Conservation (phyloP, 2,888 invertebrate species). For the Eupithecia centaureata region DNA sequence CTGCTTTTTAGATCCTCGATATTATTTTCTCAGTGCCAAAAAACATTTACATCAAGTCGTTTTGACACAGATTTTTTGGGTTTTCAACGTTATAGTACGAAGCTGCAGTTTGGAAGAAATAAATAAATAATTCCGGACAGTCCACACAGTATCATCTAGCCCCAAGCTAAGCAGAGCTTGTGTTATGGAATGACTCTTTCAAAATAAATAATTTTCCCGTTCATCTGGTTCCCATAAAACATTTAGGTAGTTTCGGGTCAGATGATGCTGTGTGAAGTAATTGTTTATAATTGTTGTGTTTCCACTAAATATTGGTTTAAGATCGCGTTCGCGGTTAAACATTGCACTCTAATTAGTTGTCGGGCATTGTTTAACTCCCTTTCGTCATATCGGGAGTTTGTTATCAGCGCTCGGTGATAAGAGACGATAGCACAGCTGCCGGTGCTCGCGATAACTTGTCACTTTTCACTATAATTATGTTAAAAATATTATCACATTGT, state of each 20-base stretch:
- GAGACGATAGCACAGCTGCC: constrained; percentile 70
- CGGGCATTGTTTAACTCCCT: constrained; percentile 47
- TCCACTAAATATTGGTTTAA: constrained; percentile 12
- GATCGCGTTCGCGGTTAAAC: constrained; percentile 21
- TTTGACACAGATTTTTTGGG: no score
- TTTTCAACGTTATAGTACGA: no score
- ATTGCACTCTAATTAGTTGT: constrained; percentile 26
- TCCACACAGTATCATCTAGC: no score
- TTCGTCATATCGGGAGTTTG: constrained; percentile 58
- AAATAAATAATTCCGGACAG: no score
- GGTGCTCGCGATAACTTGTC: constrained; percentile 69
- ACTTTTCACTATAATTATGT: constrained; percentile 57
- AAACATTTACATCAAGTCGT: neutral
- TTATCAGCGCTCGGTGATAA: constrained; percentile 70
- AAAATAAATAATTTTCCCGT: neutral
- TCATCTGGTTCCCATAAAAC: neutral
- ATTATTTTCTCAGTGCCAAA: neutral
- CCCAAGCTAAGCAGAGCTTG: no score
- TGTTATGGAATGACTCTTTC: neutral
- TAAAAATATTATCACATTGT: constrained; percentile 44
- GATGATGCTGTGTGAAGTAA: neutral
- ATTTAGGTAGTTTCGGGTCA: neutral
- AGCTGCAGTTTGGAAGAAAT: no score
- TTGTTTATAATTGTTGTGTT: neutral
- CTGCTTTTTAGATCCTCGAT: neutral